Conservation (phyloP, 1,140 invertebrate species). For the Aradophagus sp. region DNA sequence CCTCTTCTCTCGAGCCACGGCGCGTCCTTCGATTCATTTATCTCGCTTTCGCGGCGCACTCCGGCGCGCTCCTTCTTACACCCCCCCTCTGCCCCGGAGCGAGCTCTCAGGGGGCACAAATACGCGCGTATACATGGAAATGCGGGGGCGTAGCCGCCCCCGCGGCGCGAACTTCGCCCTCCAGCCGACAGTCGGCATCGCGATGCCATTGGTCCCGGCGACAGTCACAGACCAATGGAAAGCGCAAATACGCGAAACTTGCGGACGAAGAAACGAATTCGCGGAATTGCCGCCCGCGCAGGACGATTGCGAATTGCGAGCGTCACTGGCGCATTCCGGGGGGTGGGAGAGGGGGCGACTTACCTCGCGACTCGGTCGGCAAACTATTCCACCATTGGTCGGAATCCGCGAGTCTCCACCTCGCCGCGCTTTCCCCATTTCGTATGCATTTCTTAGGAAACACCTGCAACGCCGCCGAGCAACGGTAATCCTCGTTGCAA, state of each 20-base stretch:
- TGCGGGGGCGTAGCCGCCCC: slow-evolving; percentile 69
- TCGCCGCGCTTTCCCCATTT: slow-evolving; percentile 29
- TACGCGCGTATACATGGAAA: slow-evolving; percentile 52
- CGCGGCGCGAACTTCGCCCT: slow-evolving; percentile 61
- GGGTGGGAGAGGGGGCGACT: slow-evolving; percentile 19
- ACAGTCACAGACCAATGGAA: slow-evolving; percentile 73
- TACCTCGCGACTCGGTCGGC: slow-evolving; percentile 22
- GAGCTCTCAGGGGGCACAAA: slow-evolving; percentile 44
- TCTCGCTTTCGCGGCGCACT: slow-evolving; percentile 45
- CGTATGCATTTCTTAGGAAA: slow-evolving; percentile 24
- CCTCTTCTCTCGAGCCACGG: slow-evolving; percentile 29
- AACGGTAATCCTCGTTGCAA: neutral
- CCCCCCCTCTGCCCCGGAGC: slow-evolving; percentile 14
- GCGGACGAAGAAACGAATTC: slow-evolving; percentile 66
- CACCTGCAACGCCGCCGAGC: slow-evolving; percentile 7
- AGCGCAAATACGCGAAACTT: slow-evolving; percentile 72
- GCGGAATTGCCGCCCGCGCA: slow-evolving; percentile 64
- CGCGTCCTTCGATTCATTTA: slow-evolving; percentile 44
- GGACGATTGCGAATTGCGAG: slow-evolving; percentile 56
- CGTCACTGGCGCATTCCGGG: slow-evolving; percentile 55
- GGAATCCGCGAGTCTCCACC: slow-evolving; percentile 38
- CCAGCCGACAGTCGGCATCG: slow-evolving; percentile 69
- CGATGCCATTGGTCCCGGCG: slow-evolving; percentile 70
- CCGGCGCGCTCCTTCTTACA: slow-evolving; percentile 38
- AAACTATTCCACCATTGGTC: slow-evolving; percentile 46